Evolutionary conservation across 2,113 vertebrate genomes (phyloP).

Genomic region (Tursiops truncatus): DNA sequence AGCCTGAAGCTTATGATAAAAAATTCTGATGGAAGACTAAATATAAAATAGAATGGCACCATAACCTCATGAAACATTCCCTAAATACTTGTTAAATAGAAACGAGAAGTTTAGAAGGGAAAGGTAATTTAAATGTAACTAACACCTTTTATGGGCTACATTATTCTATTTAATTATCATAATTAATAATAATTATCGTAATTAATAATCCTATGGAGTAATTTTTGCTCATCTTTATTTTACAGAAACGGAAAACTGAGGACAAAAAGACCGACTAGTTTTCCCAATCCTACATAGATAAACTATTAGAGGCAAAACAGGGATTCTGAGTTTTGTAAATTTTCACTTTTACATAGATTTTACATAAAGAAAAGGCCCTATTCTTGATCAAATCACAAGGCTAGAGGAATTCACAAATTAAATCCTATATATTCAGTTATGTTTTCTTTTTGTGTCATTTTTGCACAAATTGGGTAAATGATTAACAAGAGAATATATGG

Average conservation of each 20-base stretch:
- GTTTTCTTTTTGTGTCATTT: neutral
- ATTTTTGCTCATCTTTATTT: neutral
- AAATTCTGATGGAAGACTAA: neutral
- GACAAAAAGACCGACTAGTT: neutral
- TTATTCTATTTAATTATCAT: neutral
- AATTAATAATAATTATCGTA: too few relatives aligned
- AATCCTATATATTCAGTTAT: neutral
- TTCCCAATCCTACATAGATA: neutral
- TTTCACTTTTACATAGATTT: neutral
- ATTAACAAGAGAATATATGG: neutral
- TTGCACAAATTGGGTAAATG: neutral
- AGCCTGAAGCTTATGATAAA: neutral
- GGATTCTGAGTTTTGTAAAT: neutral
- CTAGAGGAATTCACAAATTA: neutral
- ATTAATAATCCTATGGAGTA: neutral
- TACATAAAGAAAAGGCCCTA: neutral
- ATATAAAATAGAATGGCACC: neutral
- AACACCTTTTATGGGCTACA: neutral
- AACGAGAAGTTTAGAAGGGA: neutral
- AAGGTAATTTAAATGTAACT: neutral
- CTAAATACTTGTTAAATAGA: neutral
- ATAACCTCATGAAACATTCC: neutral
- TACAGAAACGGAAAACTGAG: neutral
- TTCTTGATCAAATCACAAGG: neutral
- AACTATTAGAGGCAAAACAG: neutral